These are phyloP conservation scores for Deilephila elpenor DNA, from an alignment of 2,888 invertebrate genomes.

Conservation along the genomic window DNA sequence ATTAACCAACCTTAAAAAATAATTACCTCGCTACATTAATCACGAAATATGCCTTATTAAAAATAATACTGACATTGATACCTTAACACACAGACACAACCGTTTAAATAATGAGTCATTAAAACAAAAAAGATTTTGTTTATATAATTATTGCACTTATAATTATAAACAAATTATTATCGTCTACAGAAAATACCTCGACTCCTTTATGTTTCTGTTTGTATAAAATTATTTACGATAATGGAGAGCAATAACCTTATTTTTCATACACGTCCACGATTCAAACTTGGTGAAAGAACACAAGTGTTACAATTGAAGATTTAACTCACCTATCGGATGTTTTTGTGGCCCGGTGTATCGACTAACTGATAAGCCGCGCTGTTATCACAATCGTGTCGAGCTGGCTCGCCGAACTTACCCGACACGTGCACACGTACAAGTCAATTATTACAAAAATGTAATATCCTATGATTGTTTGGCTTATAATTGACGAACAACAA, in stretches of 20 bases:
- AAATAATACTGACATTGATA: not conserved
- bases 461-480: not conserved
- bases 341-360: conserved; percentile 46
- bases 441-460: conserved; percentile 11
- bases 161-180: too few relatives aligned
- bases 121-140: not conserved
- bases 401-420: conserved; percentile 7
- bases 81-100: not conserved
- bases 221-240: too few relatives aligned
- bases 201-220: too few relatives aligned
- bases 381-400: conserved; percentile 49
- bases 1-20: not conserved
- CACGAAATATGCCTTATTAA: not conserved
- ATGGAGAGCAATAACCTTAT: too few relatives aligned
- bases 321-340: conserved; percentile 45
- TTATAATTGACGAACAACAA: not conserved
- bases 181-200: too few relatives aligned
- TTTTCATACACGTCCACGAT: not conserved
- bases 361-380: conserved; percentile 54
- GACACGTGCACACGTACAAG: conserved; percentile 10
- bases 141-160: not conserved
- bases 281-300: not conserved
- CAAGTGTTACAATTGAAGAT: conserved; percentile 8
- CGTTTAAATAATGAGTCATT: not conserved
- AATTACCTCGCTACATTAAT: not conserved